phyloP scores from a whole-genome alignment of 2,888 invertebrate genomes.

The Polyommatus icarus region DNA sequence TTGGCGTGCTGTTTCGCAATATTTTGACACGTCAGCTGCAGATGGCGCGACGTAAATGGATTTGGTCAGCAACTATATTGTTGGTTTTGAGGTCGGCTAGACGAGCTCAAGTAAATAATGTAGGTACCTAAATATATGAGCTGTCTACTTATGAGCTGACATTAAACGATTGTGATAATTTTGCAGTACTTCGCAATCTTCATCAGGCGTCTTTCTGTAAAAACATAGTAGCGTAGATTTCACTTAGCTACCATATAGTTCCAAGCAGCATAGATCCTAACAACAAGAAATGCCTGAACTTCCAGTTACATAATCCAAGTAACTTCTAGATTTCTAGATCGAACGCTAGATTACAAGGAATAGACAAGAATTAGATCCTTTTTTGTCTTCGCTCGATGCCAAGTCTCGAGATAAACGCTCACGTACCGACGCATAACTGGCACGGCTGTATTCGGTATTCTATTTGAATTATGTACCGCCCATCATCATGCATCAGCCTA shows the following conservation, averaged over 20 bases:
- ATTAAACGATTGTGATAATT: neutral
- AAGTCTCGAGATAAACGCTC: neutral
- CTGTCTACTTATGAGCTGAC: neutral
- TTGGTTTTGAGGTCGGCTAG: conserved; percentile 38
- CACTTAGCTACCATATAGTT: neutral
- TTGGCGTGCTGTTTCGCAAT: conserved; percentile 18
- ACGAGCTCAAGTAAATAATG: neutral
- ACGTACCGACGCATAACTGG: conserved; percentile 7
- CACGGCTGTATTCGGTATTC: neutral
- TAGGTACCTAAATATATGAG: neutral
- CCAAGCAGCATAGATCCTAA: neutral
- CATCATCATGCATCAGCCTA: neutral
- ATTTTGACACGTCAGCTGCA: conserved; percentile 55
- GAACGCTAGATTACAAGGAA: neutral
- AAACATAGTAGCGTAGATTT: neutral
- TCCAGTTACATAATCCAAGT: neutral
- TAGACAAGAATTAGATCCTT: neutral
- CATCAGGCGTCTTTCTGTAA: too few relatives aligned
- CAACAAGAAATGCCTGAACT: neutral
- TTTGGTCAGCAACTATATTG: conserved; percentile 58
- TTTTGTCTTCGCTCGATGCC: neutral
- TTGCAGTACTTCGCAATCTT: too few relatives aligned
- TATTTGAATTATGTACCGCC: neutral
- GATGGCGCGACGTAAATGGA: conserved; percentile 63
- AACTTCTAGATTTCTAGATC: neutral